A percentile compares a stretch with the other conserved stretches of the same genome.
These are phyloP conservation scores for Diabrotica undecimpunctata DNA, from an alignment of 1,140 invertebrate species.

Conservation along the genomic window DNA sequence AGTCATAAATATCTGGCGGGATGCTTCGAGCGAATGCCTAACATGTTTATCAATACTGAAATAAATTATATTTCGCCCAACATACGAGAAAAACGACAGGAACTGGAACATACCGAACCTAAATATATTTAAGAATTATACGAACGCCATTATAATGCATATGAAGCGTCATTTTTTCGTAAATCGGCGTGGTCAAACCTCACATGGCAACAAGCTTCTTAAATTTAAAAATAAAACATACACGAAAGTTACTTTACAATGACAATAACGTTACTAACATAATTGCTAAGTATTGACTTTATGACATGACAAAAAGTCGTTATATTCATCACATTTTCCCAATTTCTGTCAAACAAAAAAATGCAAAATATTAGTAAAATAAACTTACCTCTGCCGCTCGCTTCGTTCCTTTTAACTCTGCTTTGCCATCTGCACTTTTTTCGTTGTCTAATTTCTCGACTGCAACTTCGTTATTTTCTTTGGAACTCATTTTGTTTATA, in stretches of 20 bases:
- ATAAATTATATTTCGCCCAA: neutral
- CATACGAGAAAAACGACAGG: neutral
- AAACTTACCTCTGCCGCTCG: conserved; percentile 79
- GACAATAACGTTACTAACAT: neutral
- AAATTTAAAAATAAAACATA: neutral
- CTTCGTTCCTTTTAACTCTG: conserved; percentile 80
- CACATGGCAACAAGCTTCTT: conserved; percentile 38
- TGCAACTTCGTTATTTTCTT: conserved; percentile 79
- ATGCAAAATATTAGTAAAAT: no score
- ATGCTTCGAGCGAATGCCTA: conserved; percentile 28
- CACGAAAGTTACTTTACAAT: neutral
- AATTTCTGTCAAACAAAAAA: no score
- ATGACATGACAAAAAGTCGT: no score
- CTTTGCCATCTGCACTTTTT: conserved; percentile 69
- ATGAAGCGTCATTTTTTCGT: neutral
- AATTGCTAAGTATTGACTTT: no score
- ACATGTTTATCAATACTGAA: conserved; percentile 31
- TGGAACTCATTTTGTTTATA: conserved; percentile 72
- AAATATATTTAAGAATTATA: neutral
- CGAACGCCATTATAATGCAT: neutral
- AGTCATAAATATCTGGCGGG: conserved; percentile 41
- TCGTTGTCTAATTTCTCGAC: conserved; percentile 77
- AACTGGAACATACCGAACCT: neutral
- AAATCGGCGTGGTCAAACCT: conserved; percentile 17
- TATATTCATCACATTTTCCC: no score